Evolutionary conservation across 2,888 invertebrate species (phyloP), one percentile per base, ranked within the genome.

Genomic region (Hemicrepidius hirtus): DNA sequence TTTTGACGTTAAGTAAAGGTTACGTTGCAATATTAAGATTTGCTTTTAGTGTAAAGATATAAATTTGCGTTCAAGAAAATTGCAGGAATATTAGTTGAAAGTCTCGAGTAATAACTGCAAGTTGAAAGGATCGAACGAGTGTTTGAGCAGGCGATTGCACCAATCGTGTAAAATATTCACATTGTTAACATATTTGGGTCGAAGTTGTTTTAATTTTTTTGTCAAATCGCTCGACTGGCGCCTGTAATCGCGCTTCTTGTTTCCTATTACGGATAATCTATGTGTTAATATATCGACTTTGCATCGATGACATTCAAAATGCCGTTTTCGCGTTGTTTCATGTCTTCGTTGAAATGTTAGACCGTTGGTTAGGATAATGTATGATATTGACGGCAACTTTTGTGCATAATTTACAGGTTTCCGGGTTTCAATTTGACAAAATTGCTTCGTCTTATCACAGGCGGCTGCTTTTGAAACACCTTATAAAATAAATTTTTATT

Each of bases 181-280:
- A 65, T 59, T 71, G 46, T 60, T 72, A 72, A 63, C 69, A 63
- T 70, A 70, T 72, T 74, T 71, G 68, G 74, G 74, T 70, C 70
- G 70, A 64, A 60, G 68, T 71, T 70, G 74, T 63, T 68, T 71
- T 59, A 67, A 50, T 74, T 74, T 67, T 73, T 63, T 65, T 50
- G 64, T 68, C 68, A 74, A 74, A 74, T 71, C 50, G 71, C 49
- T 49, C 63, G 74, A 68, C 71, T 74, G 74, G 74, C 74, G 74
- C 74, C 75, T 75, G 40, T 37, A 41, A 68, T 66, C 62, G 65
- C 67, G 68, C 72, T 72, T 75, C 75, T 72, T 73, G 72, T 72
- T 72, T 72, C 75, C 75, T 72, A 75, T 72, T 75, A 75, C 72
- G 75, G 75, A 71, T 72, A 75, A 69, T 73, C 70, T 72, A 60